phyloP scores from a whole-genome alignment of 2,797 vertebrate genomes.

The Hapalemur alaotrensis region DNA sequence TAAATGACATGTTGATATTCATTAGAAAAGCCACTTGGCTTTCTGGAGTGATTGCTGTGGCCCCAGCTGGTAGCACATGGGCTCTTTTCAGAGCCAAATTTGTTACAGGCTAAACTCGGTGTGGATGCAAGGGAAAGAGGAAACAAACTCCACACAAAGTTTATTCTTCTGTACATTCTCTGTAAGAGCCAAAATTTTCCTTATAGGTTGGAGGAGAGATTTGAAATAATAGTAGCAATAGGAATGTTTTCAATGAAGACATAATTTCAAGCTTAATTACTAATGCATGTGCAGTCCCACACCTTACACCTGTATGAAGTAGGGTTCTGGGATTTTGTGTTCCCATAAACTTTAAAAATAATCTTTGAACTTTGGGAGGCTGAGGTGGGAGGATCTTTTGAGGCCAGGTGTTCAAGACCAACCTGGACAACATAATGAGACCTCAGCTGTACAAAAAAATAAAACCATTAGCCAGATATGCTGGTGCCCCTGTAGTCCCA shows the following conservation, averaged over 20 bases:
- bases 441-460: not conserved
- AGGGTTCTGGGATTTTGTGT: not conserved
- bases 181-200: not conserved
- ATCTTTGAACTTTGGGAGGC: not conserved
- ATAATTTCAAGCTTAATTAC: not conserved
- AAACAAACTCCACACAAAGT: not conserved
- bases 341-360: not conserved
- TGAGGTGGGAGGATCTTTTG: not conserved
- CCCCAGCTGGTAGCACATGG: slow-evolving; percentile 66
- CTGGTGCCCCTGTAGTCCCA: not conserved
- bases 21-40: slow-evolving; percentile 71
- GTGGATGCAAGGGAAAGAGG: not conserved
- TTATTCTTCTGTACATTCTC: slow-evolving; percentile 5
- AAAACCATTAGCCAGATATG: not conserved
- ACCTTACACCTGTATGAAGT: not conserved
- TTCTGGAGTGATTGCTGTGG: slow-evolving; percentile 37
- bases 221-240: not conserved
- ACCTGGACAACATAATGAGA: not conserved
- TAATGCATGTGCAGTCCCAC: not conserved
- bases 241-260: not conserved
- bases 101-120: not conserved
- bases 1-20: slow-evolving; percentile 70
- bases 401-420: not conserved
- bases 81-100: slow-evolving; percentile 53
- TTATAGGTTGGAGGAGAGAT: not conserved